Conservation (phyloP, 30 jellyfish, hydroid and myxozoan species). For the Sanderia malayensis region DNA sequence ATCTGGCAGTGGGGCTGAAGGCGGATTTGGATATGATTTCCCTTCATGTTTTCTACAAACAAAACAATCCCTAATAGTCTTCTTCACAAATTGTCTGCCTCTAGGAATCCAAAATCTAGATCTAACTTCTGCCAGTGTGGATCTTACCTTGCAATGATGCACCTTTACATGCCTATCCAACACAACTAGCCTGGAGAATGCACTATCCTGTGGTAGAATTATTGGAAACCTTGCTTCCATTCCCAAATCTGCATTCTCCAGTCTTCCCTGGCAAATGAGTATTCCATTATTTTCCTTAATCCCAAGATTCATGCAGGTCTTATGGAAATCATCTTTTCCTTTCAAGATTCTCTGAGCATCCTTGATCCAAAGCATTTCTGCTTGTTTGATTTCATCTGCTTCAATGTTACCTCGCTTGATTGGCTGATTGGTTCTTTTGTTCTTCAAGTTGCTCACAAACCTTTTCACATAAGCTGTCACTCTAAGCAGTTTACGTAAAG, state of each 20-base stretch:
- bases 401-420: neutral
- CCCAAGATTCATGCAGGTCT: neutral
- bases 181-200: neutral
- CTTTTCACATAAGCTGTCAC: constrained; percentile 6
- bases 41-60: constrained; percentile 12
- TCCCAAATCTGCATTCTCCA: constrained; percentile 1
- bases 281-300: neutral
- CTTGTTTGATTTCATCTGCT: neutral
- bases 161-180: constrained; percentile 5
- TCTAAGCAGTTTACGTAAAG: neutral
- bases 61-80: neutral
- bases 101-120: constrained; percentile 5
- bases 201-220: neutral
- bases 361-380: neutral
- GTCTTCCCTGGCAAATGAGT: neutral
- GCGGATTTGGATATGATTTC: neutral
- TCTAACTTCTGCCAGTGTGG: constrained; percentile 24
- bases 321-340: neutral
- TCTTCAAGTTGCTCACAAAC: neutral
- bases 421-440: neutral
- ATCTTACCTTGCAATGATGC: neutral
- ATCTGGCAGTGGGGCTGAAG: neutral
- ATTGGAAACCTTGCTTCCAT: constrained; percentile 4
- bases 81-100: constrained; percentile 24
- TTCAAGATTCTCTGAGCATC: neutral